Evolutionary conservation across 2,797 vertebrate genomes (phyloP), one percentile per base, ranked within the genome.

Genomic region (Eleutherodactylus coqui): DNA sequence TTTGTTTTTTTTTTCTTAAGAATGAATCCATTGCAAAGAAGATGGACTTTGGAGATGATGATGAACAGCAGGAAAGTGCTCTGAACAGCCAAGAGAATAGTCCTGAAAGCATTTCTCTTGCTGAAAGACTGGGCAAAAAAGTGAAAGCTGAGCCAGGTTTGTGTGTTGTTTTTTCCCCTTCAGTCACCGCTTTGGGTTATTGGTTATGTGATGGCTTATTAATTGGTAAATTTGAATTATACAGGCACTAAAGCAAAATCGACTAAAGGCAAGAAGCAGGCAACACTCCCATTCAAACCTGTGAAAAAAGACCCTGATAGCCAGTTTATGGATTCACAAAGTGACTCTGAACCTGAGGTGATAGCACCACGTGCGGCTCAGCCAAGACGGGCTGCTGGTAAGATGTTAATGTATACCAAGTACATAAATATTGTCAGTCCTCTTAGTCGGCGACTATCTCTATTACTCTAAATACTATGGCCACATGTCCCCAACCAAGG

Each of bases 281-380:
- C 95, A 89, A 97, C 94, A 0, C 93, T 98, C 9, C 93, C 94
- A 17, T 99, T 99, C 91, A 97, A 95, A 83, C 93, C 96, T 8
- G 1, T 94, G 49, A 89, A 92, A 91, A 96, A 95, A 89, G 92
- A 90, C 79, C 90, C 91, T 85, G 95, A 96, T 90, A 95, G 93
- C 47, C 89, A 91, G 0, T 95, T 93, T 94, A 97, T 96, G 0
- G 96, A 95, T n/a, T 94, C 95, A 0, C 93, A 88, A 3, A 90
- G 89, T 38, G 92, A 90, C 0, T 88, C 91, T 16, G 78, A 85
- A 24, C 21, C 43, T 5, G 91, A 91, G 64, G 93, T 95, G 34
- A 72, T 73, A 0, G 92, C 75, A 38, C 95, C 96, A 49, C 93
- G 91, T 79, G 91, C 93, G 77, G 91, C 60, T 10, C 77, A 89